A percentile compares a stretch with the other conserved stretches of the same genome.
These are phyloP conservation scores for Brotogeris chrysoptera DNA, from an alignment of 2,797 vertebrate species.

Conservation along the genomic window DNA sequence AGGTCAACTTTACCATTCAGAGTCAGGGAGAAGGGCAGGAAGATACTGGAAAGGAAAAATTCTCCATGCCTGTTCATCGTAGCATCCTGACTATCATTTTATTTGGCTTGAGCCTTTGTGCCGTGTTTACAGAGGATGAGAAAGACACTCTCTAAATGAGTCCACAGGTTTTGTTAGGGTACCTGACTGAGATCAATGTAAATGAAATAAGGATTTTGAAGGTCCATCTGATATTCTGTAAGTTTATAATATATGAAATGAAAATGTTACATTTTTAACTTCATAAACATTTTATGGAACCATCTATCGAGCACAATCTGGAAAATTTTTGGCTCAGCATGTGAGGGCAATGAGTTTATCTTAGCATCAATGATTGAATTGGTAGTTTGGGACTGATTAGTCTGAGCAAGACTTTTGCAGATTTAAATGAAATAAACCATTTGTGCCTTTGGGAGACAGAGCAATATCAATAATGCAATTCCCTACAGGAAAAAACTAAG, in stretches of 20 bases:
- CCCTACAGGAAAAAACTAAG: slow-evolving; percentile 5
- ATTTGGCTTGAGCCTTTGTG: neutral
- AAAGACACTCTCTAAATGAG: neutral
- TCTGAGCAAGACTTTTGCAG: neutral
- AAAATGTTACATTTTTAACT: slow-evolving; percentile 27
- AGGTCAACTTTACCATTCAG: neutral
- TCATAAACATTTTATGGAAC: slow-evolving; percentile 18
- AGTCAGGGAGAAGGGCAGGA: neutral
- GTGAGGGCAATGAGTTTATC: neutral
- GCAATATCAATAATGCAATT: slow-evolving; percentile 21
- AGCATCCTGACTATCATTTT: neutral
- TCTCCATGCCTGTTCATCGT: neutral
- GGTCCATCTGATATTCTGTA: neutral
- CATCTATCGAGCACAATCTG: neutral
- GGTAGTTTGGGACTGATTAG: slow-evolving; percentile 29
- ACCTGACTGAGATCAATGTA: neutral
- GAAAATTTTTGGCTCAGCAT: neutral
- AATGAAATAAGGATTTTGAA: neutral
- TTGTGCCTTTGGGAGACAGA: slow-evolving; percentile 9
- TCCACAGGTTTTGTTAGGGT: neutral
- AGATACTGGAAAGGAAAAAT: neutral
- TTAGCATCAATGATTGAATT: neutral
- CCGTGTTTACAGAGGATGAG: neutral
- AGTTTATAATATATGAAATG: neutral
- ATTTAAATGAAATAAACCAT: slow-evolving; percentile 48